phyloP scores from a whole-genome alignment of 2,797 vertebrate species.

The Petrocephalus schoutedeni region DNA sequence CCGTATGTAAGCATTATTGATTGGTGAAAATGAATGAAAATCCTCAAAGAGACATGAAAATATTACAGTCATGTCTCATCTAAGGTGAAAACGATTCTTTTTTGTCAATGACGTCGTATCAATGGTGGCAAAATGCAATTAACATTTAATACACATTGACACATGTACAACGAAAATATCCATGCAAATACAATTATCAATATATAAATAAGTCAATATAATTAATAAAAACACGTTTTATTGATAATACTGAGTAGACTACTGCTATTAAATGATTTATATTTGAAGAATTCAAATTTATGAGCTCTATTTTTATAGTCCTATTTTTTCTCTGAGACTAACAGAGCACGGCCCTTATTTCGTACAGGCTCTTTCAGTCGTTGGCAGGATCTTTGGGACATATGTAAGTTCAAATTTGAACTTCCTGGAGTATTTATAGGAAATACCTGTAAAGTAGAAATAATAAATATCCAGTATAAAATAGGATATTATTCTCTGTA shows the following conservation, averaged over 20 bases:
- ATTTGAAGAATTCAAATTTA: background rate
- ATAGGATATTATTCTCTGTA: background rate
- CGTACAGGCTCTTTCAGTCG: background rate
- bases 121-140: background rate
- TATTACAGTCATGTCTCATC: background rate
- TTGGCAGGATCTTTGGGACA: background rate
- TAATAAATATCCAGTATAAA: background rate
- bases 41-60: background rate
- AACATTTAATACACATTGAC: background rate
- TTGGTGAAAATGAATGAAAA: constrained; percentile 3
- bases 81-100: background rate
- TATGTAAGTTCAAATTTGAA: background rate
- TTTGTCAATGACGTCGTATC: background rate
- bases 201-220: background rate
- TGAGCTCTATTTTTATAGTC: background rate
- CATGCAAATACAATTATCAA: background rate
- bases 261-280: background rate
- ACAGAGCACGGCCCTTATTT: background rate
- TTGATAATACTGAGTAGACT: background rate
- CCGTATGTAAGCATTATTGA: background rate
- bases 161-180: background rate
- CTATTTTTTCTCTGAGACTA: background rate
- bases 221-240: background rate
- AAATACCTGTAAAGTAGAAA: background rate
- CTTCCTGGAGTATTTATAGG: background rate